Conservation (phyloP, 2,888 invertebrate species). For the Ommatoiulus sabulosus region DNA sequence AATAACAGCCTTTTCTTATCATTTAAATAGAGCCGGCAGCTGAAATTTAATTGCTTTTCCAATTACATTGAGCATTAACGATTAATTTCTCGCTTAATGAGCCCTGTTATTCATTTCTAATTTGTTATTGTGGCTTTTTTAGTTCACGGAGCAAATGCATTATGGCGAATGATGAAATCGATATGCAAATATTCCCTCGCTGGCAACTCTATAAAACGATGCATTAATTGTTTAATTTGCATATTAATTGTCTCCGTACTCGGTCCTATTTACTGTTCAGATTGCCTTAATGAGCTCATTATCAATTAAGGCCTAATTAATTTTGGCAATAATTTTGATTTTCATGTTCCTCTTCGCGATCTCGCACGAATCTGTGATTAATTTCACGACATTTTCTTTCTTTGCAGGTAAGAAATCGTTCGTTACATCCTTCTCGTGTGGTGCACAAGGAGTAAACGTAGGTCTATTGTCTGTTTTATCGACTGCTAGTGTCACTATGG, state of each 20-base stretch:
- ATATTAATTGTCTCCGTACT: slow-evolving; percentile 22
- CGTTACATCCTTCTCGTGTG: not conserved
- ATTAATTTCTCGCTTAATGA: slow-evolving; percentile 34
- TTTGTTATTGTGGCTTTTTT: slow-evolving; percentile 34
- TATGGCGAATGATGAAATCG: slow-evolving; percentile 15
- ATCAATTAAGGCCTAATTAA: slow-evolving; percentile 34
- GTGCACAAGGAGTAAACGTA: not conserved
- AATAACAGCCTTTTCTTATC: not conserved
- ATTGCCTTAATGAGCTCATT: slow-evolving; percentile 11
- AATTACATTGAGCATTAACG: slow-evolving; percentile 22
- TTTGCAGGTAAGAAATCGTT: not conserved
- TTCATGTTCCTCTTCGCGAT: not conserved
- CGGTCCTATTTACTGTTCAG: slow-evolving; percentile 21
- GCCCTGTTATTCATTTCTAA: slow-evolving; percentile 34
- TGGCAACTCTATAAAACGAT: slow-evolving; percentile 24
- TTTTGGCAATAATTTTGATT: slow-evolving; percentile 34
- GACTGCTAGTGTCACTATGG: not conserved
- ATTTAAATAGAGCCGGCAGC: not conserved
- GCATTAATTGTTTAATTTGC: slow-evolving; percentile 34
- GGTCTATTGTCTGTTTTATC: not conserved
- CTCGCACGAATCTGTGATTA: not conserved
- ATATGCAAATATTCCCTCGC: slow-evolving; percentile 27
- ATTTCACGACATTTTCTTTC: not conserved
- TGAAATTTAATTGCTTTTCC: not conserved
- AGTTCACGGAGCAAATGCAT: slow-evolving; percentile 14